Base-by-base conservation (phyloP, 1,140 invertebrate species). In the Gonatopus flavifemur region DNA sequence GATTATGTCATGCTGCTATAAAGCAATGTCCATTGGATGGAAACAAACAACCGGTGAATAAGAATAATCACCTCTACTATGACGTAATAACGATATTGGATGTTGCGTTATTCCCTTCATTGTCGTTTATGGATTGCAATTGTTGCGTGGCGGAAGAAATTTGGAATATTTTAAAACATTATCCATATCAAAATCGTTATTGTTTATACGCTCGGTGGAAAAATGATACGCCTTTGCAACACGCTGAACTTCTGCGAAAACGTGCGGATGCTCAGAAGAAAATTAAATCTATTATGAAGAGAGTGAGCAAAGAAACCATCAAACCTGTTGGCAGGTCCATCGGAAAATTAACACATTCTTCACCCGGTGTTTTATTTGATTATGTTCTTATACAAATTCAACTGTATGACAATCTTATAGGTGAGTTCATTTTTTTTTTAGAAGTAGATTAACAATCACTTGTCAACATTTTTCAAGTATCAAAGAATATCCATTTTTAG, bases 281-380 rank as follows among this genome's bases (percentile, higher is more conserved):
- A 65, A 91, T 97, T 5, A 97, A 96, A 68, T 94, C 93, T 52
- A 90, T 98, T 6, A 96, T 99, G 91, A 98, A 98, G 79, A 83
- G 96, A 38, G 89, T 99, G 2, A 96, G 93, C 62, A 99, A 98
- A 73, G 98, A 99, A 76, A 99, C 96, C 65, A 93, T 98, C 2
- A 99, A 98, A 76, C 94, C 91, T 0, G 90, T 96, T 43, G 96
- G 98, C 6, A 79, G 98, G 49, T 87, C 93, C 25, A 90, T 99
- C 46, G 97, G 96, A 12, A 99, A 99, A 82, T 80, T 98, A 13
- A 96, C 93, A 22, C 96, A 99, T 70, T 94, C 90, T 43, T 92
- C 94, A 37, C 97, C 98, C 0, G 91, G 91, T 18, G 89, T 96
- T 59, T 79, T 99, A 0, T 98, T 99, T 69, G 94, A 98, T 78